These are phyloP conservation scores for Drosophila kanekoi DNA, from an alignment of 2,888 invertebrate genomes.

Conservation along the genomic window DNA sequence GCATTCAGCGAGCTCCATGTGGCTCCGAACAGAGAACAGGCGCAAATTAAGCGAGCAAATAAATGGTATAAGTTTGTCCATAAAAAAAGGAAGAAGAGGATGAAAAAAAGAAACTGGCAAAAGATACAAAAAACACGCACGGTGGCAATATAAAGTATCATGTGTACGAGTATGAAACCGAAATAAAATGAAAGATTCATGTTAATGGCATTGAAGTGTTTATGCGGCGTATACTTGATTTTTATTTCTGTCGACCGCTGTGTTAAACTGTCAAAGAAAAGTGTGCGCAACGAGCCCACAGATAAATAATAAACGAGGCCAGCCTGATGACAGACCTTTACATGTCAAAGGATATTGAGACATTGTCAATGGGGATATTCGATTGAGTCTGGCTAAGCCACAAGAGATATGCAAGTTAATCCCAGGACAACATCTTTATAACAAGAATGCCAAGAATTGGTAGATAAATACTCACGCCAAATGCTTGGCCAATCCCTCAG, in stretches of 20 bases:
- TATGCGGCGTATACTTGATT: slow-evolving; percentile 51
- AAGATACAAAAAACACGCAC: neutral
- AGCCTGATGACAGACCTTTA: slow-evolving; percentile 24
- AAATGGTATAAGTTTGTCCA: slow-evolving; percentile 15
- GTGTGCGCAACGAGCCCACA: neutral
- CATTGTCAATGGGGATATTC: neutral
- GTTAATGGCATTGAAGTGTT: slow-evolving; percentile 48
- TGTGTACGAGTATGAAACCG: neutral
- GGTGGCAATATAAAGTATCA: slow-evolving; percentile 7
- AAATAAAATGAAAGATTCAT: slow-evolving; percentile 61
- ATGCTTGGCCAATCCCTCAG: slow-evolving; percentile 4
- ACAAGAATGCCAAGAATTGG: slow-evolving; percentile 5
- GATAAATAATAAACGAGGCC: slow-evolving; percentile 42
- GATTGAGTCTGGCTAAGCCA: neutral
- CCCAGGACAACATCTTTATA: neutral
- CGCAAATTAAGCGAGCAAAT: neutral
- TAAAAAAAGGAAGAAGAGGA: neutral
- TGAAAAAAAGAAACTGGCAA: neutral
- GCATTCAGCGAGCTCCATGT: neutral
- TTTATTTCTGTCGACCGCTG: neutral
- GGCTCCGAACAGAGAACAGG: slow-evolving; percentile 1
- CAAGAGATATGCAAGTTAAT: slow-evolving; percentile 4
- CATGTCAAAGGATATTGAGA: slow-evolving; percentile 13
- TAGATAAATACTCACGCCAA: slow-evolving; percentile 34
- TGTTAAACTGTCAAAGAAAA: slow-evolving; percentile 9